A percentile compares a stretch with the other conserved stretches of the same genome.
phyloP scores from a whole-genome alignment of 53 echinoderm and acorn worm genomes.

The Glandiceps talaboti region DNA sequence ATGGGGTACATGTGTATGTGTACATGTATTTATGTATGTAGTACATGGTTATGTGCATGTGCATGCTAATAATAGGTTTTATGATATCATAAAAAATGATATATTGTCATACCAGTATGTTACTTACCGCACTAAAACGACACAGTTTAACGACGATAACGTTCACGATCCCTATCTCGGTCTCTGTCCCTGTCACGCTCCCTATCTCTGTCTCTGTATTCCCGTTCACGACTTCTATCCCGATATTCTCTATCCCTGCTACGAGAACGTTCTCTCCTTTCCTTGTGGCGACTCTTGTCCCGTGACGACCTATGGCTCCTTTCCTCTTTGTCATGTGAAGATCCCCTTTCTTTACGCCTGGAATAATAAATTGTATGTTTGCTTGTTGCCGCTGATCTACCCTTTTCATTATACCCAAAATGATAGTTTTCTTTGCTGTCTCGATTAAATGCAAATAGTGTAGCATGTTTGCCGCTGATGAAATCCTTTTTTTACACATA shows the following conservation, averaged over 20 bases:
- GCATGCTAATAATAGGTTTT: too few relatives aligned
- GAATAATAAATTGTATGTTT: too few relatives aligned
- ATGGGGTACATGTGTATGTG: too few relatives aligned
- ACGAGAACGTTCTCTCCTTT: slow-evolving; percentile 63
- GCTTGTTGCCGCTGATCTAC: not conserved
- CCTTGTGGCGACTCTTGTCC: slow-evolving; percentile 77
- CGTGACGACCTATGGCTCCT: slow-evolving; percentile 46
- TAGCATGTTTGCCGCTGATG: too few relatives aligned
- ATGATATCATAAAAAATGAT: too few relatives aligned
- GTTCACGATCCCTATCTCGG: slow-evolving; percentile 55
- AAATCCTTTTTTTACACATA: too few relatives aligned
- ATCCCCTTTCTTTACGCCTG: slow-evolving; percentile 65
- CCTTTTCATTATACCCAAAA: not conserved
- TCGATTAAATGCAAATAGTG: too few relatives aligned
- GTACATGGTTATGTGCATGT: too few relatives aligned
- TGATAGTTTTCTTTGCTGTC: too few relatives aligned
- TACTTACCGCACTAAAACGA: not conserved
- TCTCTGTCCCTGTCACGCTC: slow-evolving; percentile 54
- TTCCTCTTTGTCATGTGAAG: slow-evolving; percentile 57
- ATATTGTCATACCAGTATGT: too few relatives aligned
- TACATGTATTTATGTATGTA: too few relatives aligned
- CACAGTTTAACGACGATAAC: slow-evolving; percentile 41
- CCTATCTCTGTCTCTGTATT: slow-evolving; percentile 31
- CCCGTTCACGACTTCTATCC: slow-evolving; percentile 73
- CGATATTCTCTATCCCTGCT: slow-evolving; percentile 63